A percentile compares a stretch with the other conserved stretches of the same genome.
Conservation (phyloP, 2,797 vertebrate genomes). For the Pseudochaenichthys georgianus region DNA sequence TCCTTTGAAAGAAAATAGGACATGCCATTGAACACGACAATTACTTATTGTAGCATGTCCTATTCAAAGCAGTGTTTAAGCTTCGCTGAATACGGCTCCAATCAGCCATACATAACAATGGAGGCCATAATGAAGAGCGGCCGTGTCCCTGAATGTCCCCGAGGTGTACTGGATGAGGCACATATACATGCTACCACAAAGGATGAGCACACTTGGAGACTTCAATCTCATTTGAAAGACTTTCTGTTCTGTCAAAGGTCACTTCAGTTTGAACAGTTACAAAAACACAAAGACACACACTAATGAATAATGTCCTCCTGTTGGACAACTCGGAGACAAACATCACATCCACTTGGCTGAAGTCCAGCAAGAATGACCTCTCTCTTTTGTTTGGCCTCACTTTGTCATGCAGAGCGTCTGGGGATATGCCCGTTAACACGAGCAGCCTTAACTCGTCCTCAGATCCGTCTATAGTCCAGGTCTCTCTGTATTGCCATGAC, state of each 20-base stretch:
- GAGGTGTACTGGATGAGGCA: not conserved
- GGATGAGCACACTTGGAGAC: not conserved
- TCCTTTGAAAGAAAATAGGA: not conserved
- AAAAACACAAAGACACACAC: not conserved
- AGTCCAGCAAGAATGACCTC: not conserved
- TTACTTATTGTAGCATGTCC: not conserved
- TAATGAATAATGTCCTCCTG: not conserved
- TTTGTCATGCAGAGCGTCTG: not conserved
- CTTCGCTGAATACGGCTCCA: slow-evolving; percentile 15
- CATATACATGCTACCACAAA: not conserved
- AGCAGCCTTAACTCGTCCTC: not conserved
- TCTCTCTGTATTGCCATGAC: too few species aligned
- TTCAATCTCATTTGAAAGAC: not conserved
- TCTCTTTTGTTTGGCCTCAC: not conserved
- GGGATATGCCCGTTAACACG: not conserved
- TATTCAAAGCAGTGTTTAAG: not conserved
- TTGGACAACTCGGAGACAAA: not conserved
- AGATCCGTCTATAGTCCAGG: not conserved
- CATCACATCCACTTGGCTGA: not conserved
- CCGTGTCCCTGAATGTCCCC: not conserved
- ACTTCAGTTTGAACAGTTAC: not conserved
- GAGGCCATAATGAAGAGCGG: not conserved
- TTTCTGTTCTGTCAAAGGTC: not conserved
- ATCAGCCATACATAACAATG: slow-evolving; percentile 10
- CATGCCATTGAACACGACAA: not conserved